These are phyloP conservation scores for Oxyscelio sp. DNA, from an alignment of 2,888 invertebrate species.

Conservation along the genomic window DNA sequence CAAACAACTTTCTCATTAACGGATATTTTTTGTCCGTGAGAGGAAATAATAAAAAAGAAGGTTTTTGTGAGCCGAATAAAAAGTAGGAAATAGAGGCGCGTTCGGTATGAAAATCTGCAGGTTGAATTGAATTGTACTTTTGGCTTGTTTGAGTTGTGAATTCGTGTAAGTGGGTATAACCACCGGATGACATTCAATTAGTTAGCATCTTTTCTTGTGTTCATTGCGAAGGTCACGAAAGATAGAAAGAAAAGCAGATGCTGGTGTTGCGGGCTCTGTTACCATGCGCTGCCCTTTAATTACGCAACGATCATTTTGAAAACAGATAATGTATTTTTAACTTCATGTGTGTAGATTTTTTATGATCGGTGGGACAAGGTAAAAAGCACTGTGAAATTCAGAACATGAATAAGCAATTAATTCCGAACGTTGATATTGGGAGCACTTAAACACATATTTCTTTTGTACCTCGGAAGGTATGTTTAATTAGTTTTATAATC, in stretches of 20 bases:
- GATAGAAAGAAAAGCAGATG: slow-evolving; percentile 50
- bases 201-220: slow-evolving; percentile 53
- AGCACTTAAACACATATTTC: too few species aligned
- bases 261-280: slow-evolving; percentile 36
- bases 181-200: slow-evolving; percentile 64
- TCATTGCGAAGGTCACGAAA: slow-evolving; percentile 44
- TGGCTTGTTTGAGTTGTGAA: slow-evolving; percentile 17
- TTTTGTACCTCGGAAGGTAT: too few species aligned
- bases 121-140: slow-evolving; percentile 26
- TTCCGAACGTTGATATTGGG: too few species aligned
- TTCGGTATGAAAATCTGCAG: slow-evolving; percentile 34
- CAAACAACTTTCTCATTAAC: slow-evolving; percentile 65
- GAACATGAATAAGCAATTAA: too few species aligned
- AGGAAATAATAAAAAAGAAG: slow-evolving; percentile 50
- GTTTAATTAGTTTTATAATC: too few species aligned
- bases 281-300: slow-evolving; percentile 59
- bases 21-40: slow-evolving; percentile 58
- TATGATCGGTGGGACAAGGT: too few species aligned
- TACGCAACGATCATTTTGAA: slow-evolving; percentile 34
- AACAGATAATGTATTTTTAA: too few species aligned
- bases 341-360: too few species aligned
- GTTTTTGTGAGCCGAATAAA: slow-evolving; percentile 51
- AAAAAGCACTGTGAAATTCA: too few species aligned
- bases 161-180: slow-evolving; percentile 36
- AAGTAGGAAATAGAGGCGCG: slow-evolving; percentile 58